These are phyloP conservation scores for Myiagra hebetior DNA, from an alignment of 2,113 vertebrate genomes.

Conservation along the genomic window DNA sequence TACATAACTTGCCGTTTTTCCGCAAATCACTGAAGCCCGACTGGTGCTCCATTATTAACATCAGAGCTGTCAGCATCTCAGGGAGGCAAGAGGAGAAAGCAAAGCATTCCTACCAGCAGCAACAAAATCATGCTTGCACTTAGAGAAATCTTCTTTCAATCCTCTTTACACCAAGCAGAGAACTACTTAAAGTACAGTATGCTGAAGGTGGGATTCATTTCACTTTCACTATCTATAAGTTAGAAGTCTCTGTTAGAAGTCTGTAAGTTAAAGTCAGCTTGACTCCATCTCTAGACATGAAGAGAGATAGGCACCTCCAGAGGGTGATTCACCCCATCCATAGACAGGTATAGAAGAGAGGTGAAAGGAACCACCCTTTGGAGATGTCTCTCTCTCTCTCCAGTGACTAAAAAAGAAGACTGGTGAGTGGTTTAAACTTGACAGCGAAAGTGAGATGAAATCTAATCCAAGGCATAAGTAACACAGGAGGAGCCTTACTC, in stretches of 20 bases:
- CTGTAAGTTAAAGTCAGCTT: background rate
- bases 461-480: background rate
- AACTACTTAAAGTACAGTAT: background rate
- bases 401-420: background rate
- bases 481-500: background rate
- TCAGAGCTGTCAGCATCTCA: conserved; percentile 56
- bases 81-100: conserved; percentile 36
- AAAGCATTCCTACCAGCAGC: conserved; percentile 38
- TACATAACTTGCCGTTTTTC: conserved; percentile 59
- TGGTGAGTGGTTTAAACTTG: background rate
- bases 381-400: background rate
- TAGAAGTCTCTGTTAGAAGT: background rate
- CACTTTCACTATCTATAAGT: background rate
- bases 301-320: background rate
- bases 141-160: conserved; percentile 48
- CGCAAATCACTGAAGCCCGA: conserved; percentile 21
- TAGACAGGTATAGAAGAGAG: background rate
- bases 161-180: conserved; percentile 14
- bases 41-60: conserved; percentile 62
- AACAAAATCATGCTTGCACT: conserved; percentile 25
- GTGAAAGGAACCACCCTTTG: background rate
- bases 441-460: background rate
- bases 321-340: background rate
- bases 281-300: background rate
- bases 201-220: background rate